These are phyloP conservation scores for Diplazon laetatorius DNA, from an alignment of 2,888 invertebrate species.

Conservation along the genomic window DNA sequence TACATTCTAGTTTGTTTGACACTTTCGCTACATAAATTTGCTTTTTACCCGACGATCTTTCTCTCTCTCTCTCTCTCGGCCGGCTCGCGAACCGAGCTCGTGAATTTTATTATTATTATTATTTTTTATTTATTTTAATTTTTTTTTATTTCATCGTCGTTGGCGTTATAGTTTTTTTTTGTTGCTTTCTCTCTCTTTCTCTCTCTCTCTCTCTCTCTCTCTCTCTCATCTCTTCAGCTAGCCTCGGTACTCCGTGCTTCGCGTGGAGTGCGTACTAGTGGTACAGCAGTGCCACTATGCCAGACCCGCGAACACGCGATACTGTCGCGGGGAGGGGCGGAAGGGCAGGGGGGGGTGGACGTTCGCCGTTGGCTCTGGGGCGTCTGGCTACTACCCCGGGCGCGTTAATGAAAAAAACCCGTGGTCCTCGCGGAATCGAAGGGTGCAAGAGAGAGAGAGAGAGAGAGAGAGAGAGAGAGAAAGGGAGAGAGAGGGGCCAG, in stretches of 20 bases:
- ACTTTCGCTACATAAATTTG: conserved; percentile 65
- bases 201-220: not conserved
- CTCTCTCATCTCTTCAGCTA: not conserved
- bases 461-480: conserved; percentile 7
- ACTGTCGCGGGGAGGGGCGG: conserved; percentile 30
- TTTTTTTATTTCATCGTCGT: conserved; percentile 16
- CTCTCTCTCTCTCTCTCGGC: no score
- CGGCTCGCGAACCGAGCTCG: conserved; percentile 24
- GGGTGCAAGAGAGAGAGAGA: conserved; percentile 23
- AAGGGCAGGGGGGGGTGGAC: no score
- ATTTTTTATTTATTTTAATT: no score
- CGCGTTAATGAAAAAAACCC: conserved; percentile 64
- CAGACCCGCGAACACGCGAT: conserved; percentile 18
- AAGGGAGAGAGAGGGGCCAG: no score
- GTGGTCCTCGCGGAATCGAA: conserved; percentile 64
- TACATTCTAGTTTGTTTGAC: conserved; percentile 65
- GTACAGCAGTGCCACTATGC: not conserved
- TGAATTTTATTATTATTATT: not conserved
- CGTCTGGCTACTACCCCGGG: conserved; percentile 23
- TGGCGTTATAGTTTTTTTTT: no score
- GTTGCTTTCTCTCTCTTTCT: conserved; percentile 28
- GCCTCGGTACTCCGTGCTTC: not conserved
- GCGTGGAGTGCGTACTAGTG: conserved; percentile 10
- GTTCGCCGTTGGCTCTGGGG: conserved; percentile 26
- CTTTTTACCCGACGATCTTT: conserved; percentile 64